phyloP scores from a whole-genome alignment of 2,113 vertebrate genomes.

The Odobenus rosmarus region DNA sequence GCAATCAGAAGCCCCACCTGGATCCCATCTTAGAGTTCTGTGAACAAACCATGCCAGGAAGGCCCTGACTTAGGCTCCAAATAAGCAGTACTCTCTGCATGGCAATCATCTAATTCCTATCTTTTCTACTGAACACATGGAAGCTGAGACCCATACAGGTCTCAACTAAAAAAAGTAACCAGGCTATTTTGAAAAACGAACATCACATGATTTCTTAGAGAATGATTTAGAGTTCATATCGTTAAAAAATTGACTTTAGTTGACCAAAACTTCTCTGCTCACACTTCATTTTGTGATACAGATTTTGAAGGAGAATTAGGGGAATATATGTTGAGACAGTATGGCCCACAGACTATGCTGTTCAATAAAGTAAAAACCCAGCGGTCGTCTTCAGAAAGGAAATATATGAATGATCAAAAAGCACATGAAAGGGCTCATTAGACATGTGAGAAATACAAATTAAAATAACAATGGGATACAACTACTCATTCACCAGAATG shows the following conservation, averaged over 20 bases:
- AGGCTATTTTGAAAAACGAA: not conserved
- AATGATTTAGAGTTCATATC: not conserved
- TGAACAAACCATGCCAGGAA: not conserved
- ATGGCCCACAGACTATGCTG: not conserved
- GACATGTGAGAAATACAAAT: not conserved
- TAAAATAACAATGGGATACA: not conserved
- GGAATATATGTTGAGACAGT: not conserved
- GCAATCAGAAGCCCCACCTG: not conserved
- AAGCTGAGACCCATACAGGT: not conserved
- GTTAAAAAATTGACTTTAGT: not conserved
- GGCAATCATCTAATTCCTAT: not conserved
- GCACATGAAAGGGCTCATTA: not conserved
- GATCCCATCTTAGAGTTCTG: not conserved
- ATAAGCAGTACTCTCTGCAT: not conserved
- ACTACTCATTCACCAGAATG: not conserved
- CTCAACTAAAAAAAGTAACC: not conserved
- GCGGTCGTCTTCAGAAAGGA: not conserved
- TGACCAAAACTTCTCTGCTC: not conserved
- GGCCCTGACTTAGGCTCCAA: not conserved
- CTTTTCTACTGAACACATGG: not conserved
- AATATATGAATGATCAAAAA: not conserved
- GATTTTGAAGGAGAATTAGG: conserved; percentile 18
- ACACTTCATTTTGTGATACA: not conserved
- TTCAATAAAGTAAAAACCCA: not conserved
- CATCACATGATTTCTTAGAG: not conserved